Base-by-base conservation (phyloP, 2,888 invertebrate species). In the Furcula furcula region DNA sequence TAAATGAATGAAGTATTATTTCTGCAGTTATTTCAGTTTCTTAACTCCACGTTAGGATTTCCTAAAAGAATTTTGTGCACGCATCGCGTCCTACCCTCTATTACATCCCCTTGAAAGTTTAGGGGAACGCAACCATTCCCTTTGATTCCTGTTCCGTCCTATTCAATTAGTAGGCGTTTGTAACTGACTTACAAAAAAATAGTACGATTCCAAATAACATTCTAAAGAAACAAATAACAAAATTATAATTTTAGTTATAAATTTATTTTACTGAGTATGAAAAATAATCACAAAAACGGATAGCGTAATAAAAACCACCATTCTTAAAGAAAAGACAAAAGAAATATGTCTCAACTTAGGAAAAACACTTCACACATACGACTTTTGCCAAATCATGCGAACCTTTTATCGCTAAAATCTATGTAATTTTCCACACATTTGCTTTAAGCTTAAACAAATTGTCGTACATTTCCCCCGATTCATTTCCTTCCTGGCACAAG, bases 121-220 rank as follows among this genome's bases (percentile, higher is more conserved):
- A 70, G 80, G 86, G 85, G 85, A 81, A 77, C 73, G 77, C 78
- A 80, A 86, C 85, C 83, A 84, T 86, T 83, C 80, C 79, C 80
- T 86, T 86, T 86, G 86, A 87, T 85, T 86, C 69, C 70, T 79
- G 72, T 79, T 76, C 80, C 86, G 71, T 82, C 79, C 79, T 76
- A 84, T 86, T 86, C 85, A 88, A 88, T 88, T 87, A 88, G 81
- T 67, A 83, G 79, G 77, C 81, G 77, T 73, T 78, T 79, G 72
- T 76, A 73, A 77, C 75, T 73, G 76, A 70, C 73, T 78, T 64
- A 66, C 65, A 63, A 69, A 66, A 73, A 76, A 77, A 61, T 33
- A 46, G 43, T 53, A 43, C 31, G 41, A 50, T 55, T 52, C 36
- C 31, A 41, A 40, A 41, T 36, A 23, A 28, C 27, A 18, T 10